Evolutionary conservation across 1,140 invertebrate genomes (phyloP).

Genomic region (Ips typographus): DNA sequence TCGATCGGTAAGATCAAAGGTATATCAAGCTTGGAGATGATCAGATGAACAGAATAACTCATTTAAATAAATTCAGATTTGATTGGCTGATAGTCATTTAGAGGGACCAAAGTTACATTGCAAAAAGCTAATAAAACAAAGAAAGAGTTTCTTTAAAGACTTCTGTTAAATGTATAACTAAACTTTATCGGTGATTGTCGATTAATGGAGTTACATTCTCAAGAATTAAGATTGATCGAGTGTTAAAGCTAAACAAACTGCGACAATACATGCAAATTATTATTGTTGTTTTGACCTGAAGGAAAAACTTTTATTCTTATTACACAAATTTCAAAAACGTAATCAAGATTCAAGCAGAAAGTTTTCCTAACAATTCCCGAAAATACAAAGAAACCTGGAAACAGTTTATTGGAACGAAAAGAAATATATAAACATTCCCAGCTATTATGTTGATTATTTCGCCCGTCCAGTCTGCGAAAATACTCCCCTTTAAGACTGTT

Average conservation of each 20-base stretch:
- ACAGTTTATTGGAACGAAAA: conserved; percentile 18
- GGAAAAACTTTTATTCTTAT: neutral
- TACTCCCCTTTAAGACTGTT: conserved; percentile 17
- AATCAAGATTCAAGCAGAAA: neutral
- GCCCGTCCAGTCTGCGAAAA: conserved; percentile 23
- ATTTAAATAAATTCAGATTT: neutral
- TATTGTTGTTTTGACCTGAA: neutral
- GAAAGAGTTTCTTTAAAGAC: neutral
- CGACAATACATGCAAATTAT: neutral
- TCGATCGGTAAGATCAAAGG: conserved; percentile 1
- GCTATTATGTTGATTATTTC: conserved; percentile 37
- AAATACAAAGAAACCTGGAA: conserved; percentile 11
- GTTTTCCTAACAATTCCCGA: neutral
- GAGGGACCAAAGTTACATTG: neutral
- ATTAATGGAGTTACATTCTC: neutral
- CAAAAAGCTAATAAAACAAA: neutral
- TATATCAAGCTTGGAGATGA: neutral
- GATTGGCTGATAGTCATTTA: no score
- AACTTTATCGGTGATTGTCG: neutral
- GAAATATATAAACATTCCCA: conserved; percentile 25
- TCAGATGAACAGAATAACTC: neutral
- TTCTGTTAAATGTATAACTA: neutral
- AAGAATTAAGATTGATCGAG: neutral
- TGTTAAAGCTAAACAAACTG: neutral
- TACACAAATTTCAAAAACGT: neutral